Evolutionary conservation across 2,113 vertebrate genomes (phyloP).

Genomic region (Lagenorhynchus albirostris): DNA sequence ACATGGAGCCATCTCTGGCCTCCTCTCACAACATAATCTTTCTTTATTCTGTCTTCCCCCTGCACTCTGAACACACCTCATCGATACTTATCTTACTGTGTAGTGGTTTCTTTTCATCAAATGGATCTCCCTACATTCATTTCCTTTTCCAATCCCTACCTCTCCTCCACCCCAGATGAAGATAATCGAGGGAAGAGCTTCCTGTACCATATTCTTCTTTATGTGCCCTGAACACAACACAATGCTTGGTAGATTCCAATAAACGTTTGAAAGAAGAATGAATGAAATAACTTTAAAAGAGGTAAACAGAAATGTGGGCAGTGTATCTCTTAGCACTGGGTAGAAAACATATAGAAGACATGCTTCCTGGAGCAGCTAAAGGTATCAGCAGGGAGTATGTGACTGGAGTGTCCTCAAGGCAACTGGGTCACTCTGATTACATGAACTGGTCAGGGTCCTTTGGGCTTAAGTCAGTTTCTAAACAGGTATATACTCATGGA

Average conservation of each 20-base stretch:
- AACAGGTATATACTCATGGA: background rate
- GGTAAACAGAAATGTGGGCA: background rate
- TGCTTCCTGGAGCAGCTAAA: background rate
- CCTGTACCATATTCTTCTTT: background rate
- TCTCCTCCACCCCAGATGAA: background rate
- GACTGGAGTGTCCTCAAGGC: background rate
- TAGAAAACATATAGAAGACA: background rate
- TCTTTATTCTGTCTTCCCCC: background rate
- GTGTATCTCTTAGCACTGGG: background rate
- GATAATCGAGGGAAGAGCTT: background rate
- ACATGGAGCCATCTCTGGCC: fast-evolving
- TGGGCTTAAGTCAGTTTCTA: background rate
- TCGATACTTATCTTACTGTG: background rate
- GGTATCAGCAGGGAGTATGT: background rate
- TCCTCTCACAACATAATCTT: background rate
- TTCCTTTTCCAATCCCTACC: background rate
- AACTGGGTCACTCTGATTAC: background rate
- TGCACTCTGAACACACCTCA: background rate
- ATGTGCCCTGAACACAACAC: background rate
- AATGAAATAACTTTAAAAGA: background rate
- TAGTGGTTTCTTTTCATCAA: background rate
- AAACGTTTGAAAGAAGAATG: background rate
- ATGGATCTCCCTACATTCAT: background rate
- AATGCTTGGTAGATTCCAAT: background rate
- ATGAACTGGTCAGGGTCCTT: background rate